These are phyloP conservation scores for Masnerella sp. DNA, from an alignment of 2,888 invertebrate species.

Conservation along the genomic window DNA sequence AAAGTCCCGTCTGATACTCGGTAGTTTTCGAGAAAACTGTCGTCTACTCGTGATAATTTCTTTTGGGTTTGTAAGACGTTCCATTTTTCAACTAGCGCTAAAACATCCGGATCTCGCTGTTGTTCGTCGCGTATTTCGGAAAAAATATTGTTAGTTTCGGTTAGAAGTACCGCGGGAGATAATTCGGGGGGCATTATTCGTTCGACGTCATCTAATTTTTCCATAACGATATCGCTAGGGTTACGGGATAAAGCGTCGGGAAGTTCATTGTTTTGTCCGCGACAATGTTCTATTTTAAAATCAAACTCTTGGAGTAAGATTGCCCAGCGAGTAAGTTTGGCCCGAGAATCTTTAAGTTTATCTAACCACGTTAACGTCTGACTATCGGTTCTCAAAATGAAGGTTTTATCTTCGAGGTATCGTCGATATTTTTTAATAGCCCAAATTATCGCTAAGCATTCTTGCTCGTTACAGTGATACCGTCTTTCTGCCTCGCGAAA, in stretches of 20 bases:
- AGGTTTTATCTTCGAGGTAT: no score
- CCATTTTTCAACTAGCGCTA: constrained; percentile 7
- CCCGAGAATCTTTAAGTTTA: neutral
- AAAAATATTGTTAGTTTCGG: neutral
- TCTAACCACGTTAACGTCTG: no score
- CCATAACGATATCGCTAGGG: neutral
- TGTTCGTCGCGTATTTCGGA: constrained; percentile 1
- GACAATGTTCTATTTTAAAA: no score
- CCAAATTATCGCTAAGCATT: no score
- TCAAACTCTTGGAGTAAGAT: no score
- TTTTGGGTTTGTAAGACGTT: neutral
- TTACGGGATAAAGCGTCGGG: neutral
- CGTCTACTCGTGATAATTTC: neutral
- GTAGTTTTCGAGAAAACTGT: constrained; percentile 13
- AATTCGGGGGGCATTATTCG: neutral
- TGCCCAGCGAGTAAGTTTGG: constrained; percentile 4
- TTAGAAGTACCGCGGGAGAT: neutral
- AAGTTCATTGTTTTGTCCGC: neutral
- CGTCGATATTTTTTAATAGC: no score
- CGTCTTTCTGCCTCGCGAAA: no score
- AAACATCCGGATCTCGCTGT: neutral
- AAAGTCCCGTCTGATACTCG: neutral
- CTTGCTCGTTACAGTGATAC: no score
- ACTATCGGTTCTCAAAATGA: no score
- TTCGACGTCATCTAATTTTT: neutral